phyloP scores from a whole-genome alignment of 1,140 invertebrate genomes.

The Microplitis mediator region DNA sequence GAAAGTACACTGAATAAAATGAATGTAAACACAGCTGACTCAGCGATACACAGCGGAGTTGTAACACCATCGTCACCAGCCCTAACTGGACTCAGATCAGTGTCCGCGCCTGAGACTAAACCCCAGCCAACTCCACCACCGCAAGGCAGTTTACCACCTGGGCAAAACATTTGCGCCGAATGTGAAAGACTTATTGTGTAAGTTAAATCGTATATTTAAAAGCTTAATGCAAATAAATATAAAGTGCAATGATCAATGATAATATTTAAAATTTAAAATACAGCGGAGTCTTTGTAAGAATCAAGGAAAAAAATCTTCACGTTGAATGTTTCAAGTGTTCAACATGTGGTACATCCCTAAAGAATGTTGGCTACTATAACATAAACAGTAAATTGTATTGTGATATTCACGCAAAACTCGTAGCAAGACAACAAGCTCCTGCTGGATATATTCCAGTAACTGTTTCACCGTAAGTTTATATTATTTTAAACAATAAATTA shows the following conservation, averaged over 20 bases:
- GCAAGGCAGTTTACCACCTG: conserved; percentile 75
- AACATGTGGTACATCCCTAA: conserved; percentile 91
- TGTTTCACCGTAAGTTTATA: conserved; percentile 75
- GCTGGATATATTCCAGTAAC: conserved; percentile 75
- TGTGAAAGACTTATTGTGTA: conserved; percentile 94
- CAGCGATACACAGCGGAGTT: conserved; percentile 58
- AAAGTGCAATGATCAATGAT: conserved; percentile 21
- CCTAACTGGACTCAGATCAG: conserved; percentile 67
- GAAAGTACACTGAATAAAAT: conserved; percentile 9
- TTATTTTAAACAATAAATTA: no score
- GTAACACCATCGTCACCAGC: conserved; percentile 60
- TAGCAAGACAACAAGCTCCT: conserved; percentile 82
- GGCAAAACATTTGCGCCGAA: conserved; percentile 90
- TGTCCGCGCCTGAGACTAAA: conserved; percentile 72
- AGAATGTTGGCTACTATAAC: conserved; percentile 96
- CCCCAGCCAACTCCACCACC: conserved; percentile 59
- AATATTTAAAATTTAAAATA: conserved; percentile 34
- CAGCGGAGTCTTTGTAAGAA: conserved; percentile 94
- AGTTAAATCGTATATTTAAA: conserved; percentile 53
- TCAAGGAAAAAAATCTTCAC: conserved; percentile 95
- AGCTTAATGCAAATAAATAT: conserved; percentile 7
- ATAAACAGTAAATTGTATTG: conserved; percentile 96
- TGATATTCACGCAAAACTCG: conserved; percentile 91
- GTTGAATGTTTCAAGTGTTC: conserved; percentile 97
- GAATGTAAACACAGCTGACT: conserved; percentile 47